Base-by-base conservation (phyloP, 2,113 vertebrate species). In the Suricata suricatta region DNA sequence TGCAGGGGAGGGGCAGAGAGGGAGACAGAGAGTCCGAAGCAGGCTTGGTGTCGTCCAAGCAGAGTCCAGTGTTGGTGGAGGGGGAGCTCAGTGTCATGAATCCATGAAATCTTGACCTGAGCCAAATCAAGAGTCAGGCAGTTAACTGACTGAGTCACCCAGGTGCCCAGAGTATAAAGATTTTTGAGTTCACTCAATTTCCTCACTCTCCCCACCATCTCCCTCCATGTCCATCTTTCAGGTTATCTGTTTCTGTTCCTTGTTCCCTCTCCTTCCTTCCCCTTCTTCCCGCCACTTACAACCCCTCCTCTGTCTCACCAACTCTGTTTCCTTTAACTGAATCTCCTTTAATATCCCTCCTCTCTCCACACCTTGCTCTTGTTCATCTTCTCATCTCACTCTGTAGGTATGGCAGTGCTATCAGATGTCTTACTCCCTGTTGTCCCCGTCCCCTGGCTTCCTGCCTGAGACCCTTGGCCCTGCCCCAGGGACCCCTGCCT, bases 211-310 rank as follows among this genome's bases (percentile, higher is more conserved):
- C 35, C 9, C 19, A 0, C 11, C 19, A 4, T 50, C 7, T 52
- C 35, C 9, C 19, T 0, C 8, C 19, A 4, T 50, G 4, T 52
- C 23, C 6, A 0, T 31, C 23, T 68, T 17, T 47, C 31, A 41
- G 66, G 15, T 72, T 90, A 1, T 29, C 44, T 38, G 57, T 35
- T 14, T 71, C 35, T 79, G 1, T 76, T n/a, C n/a, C 14, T 68
- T 29, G 27, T 27, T 69, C n/a, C 50, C 35, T 50, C 54, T 44
- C 12, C 6, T 15, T n/a, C 31, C 16, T 35, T 3, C 41, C 16
- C 19, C 14, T 77, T 41, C 35, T 66, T 9, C 17, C 31, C 13
- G 31, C 29, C 19, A n/a, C 17, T 31, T 52, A 41, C 8, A 89
- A 0, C 5, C 15, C 2, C 23, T 82, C 25, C 15, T n/a, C 35